Evolutionary conservation across 1,140 invertebrate species (phyloP).

Genomic region (Aporrectodea caliginosa): DNA sequence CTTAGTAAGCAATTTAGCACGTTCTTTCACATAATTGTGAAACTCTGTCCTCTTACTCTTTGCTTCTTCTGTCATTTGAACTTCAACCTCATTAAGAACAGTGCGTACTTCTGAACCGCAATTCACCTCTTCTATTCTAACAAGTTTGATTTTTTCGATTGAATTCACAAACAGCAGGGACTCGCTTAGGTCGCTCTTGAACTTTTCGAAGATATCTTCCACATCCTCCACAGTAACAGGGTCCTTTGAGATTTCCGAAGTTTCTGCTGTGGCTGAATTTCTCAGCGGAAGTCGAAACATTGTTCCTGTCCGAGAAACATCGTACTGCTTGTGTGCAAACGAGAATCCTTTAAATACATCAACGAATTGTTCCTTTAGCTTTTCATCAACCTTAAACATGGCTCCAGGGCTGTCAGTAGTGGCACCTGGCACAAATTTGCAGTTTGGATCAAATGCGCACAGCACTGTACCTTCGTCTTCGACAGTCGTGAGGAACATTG

Average conservation of each 20-base stretch:
- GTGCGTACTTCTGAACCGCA: background rate
- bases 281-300: constrained; percentile 31
- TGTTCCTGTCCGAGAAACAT: constrained; percentile 15
- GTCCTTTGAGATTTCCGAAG: constrained; percentile 36
- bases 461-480: constrained; percentile 32
- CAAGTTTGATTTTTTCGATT: too few species aligned
- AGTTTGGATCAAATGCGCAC: constrained; percentile 47
- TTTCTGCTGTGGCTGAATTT: constrained; percentile 15
- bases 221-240: constrained; percentile 30
- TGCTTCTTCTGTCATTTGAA: background rate
- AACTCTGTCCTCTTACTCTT: background rate
- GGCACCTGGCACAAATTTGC: constrained; percentile 39
- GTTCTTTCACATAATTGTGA: too few species aligned
- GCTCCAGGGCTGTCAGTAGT: constrained; percentile 38
- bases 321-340: constrained; percentile 1
- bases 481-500: constrained; percentile 43
- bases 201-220: constrained; percentile 32
- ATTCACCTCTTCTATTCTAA: background rate
- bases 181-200: background rate
- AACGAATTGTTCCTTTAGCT: constrained; percentile 34
- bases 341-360: constrained; percentile 37
- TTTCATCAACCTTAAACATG: constrained; percentile 35
- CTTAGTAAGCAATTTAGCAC: too few species aligned
- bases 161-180: constrained; percentile 9
- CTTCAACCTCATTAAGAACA: background rate